Conservation (phyloP, 2,113 vertebrate genomes). For the Ptilorrhoa leucosticta region DNA sequence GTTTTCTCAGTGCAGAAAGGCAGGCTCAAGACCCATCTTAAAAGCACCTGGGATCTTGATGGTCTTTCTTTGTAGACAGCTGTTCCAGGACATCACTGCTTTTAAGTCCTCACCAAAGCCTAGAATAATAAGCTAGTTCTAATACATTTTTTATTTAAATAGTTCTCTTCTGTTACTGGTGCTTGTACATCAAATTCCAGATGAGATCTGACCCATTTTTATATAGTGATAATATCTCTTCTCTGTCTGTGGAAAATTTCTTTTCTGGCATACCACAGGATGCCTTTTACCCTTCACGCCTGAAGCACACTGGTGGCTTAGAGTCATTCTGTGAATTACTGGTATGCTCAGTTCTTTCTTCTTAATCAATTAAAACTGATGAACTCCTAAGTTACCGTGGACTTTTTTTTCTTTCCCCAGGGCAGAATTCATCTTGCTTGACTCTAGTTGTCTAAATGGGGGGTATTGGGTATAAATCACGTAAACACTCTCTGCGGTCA, state of each 20-base stretch:
- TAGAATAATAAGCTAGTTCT: neutral
- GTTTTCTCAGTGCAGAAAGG: neutral
- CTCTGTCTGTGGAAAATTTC: neutral
- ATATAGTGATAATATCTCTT: neutral
- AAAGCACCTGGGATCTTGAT: neutral
- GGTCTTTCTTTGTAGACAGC: neutral
- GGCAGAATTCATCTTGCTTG: conserved; percentile 16
- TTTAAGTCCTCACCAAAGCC: neutral
- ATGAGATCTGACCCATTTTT: neutral
- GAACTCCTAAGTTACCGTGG: neutral
- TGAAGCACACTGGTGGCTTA: neutral
- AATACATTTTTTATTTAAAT: neutral
- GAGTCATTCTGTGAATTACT: neutral
- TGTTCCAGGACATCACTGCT: neutral
- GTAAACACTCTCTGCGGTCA: neutral
- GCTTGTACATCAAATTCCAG: neutral
- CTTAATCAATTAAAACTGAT: conserved; percentile 23
- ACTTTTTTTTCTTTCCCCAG: neutral
- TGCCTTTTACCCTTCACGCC: neutral
- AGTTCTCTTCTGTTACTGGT: neutral
- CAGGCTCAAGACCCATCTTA: neutral
- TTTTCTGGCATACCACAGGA: neutral
- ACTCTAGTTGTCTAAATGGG: conserved; percentile 2
- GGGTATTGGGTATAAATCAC: neutral
- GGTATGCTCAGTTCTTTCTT: neutral